A percentile compares a stretch with the other conserved stretches of the same genome.
Conservation (phyloP, 2,113 vertebrate species). For the Gambusia affinis region DNA sequence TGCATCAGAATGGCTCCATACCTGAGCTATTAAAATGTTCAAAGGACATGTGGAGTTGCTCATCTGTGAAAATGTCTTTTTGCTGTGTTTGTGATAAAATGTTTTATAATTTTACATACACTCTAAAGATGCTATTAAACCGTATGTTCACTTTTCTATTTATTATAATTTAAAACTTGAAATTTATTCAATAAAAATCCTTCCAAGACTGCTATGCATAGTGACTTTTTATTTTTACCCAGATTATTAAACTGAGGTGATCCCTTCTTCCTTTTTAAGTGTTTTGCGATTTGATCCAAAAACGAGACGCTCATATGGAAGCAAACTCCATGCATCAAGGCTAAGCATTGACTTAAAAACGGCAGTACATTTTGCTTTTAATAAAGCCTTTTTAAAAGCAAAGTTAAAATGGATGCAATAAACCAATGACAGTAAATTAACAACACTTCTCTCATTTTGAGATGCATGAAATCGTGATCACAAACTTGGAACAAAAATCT, state of each 20-base stretch:
- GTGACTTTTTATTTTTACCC: background rate
- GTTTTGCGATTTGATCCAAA: background rate
- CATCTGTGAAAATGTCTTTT: constrained; percentile 55
- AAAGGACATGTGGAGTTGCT: constrained; percentile 41
- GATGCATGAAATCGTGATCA: constrained; percentile 82
- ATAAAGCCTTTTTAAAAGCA: constrained; percentile 58
- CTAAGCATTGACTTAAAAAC: constrained; percentile 23
- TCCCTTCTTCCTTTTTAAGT: background rate
- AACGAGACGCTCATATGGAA: background rate
- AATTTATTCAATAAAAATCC: constrained; percentile 36
- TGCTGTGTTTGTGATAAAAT: constrained; percentile 34
- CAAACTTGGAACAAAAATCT: constrained; percentile 78
- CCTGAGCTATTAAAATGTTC: constrained; percentile 69
- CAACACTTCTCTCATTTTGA: constrained; percentile 73
- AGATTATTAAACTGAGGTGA: background rate
- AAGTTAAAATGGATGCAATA: constrained; percentile 51
- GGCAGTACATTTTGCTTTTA: constrained; percentile 35
- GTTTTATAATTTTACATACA: constrained; percentile 38
- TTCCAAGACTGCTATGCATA: background rate
- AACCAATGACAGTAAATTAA: constrained; percentile 4
- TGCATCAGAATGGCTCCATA: constrained; percentile 68
- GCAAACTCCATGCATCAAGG: constrained; percentile 21
- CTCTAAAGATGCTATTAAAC: constrained; percentile 46
- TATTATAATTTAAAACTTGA: constrained; percentile 63
- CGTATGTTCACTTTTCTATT: constrained; percentile 47